Base-by-base conservation (phyloP, 1,140 invertebrate species). In the Leptinotarsa defecta region DNA sequence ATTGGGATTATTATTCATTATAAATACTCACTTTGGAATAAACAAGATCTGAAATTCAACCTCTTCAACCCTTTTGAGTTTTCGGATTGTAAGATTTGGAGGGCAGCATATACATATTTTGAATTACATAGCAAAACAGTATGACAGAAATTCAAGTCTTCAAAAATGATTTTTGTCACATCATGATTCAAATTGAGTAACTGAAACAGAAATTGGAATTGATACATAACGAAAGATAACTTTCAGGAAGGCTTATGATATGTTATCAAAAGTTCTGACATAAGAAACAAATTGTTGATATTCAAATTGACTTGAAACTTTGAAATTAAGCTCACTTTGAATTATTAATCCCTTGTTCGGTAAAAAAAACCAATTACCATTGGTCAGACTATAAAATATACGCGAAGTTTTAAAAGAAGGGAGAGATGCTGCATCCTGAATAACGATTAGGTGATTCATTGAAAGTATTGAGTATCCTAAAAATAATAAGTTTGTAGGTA, bases 51-150 rank as follows among this genome's bases (percentile, higher is more conserved):
- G 20, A 70, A 70, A 48, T 49, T 70, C 19, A 70, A 22, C 11
- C 68, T 70, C 48, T 70, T 48, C 68, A 78, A 74, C 20, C 63
- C 52, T 68, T 62, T 71, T 61, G 52, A 76, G 65, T 74, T 73
- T 74, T 78, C 74, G 5, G 72, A 78, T 70, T 73, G 62, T 48
- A 78, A 71, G 71, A 78, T 76, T 68, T 78, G 67, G 43, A 72
- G 74, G 19, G 73, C 75, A 15, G 77, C 68, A 61, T 74, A 68
- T 19, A 76, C 73, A 68, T 76, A 78, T 52, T 72, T 76, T 22
- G 68, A 48, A 70, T 76, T 78, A 64, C 77, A 78, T 13, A 70
- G 48, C 8, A 68, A 19, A 49, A 73, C 73, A 6, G 62, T 71
- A 61, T 78, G 77, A 34, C 22, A 62, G 61, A 78, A 78, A n/a